A percentile compares a stretch with the other conserved stretches of the same genome.
Conservation (phyloP, 1,140 invertebrate species). For the Scylla paramamosain region DNA sequence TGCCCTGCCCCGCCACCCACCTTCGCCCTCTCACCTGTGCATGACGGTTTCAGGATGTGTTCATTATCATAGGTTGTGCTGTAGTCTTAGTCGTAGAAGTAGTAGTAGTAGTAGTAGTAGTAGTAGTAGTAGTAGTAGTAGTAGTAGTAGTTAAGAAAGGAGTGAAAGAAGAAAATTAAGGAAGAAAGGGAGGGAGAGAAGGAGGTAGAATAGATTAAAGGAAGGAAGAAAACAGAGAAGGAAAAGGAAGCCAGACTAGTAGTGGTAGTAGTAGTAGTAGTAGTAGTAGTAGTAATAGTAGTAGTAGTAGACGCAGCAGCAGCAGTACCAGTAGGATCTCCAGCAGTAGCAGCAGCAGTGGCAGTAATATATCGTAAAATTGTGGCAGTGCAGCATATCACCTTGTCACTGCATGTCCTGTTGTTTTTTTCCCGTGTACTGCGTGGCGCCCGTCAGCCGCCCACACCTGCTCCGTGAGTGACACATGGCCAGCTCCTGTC, state of each 20-base stretch:
- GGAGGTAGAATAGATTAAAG: too few species aligned
- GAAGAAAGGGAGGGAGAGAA: too few species aligned
- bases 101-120: slow-evolving; percentile 1
- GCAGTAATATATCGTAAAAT: neutral
- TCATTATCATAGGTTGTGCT: neutral
- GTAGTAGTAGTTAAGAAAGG: too few species aligned
- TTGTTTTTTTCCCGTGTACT: neutral
- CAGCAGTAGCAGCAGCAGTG: neutral
- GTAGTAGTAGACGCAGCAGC: neutral
- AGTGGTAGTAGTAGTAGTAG: neutral
- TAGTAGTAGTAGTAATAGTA: neutral
- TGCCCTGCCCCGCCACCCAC: neutral
- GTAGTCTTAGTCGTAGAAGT: neutral
- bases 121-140: slow-evolving; percentile 2
- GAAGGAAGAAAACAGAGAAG: too few species aligned
- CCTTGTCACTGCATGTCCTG: neutral
- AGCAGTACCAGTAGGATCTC: neutral
- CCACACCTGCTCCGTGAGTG: neutral
- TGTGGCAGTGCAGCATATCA: neutral
- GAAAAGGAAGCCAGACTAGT: neutral
- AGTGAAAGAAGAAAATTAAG: too few species aligned
- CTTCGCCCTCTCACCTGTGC: neutral
- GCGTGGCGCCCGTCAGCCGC: neutral
- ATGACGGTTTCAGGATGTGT: too few species aligned
- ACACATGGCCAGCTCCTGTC: too few species aligned